Conservation (phyloP, 2,888 invertebrate species). For the Agrochola litura region DNA sequence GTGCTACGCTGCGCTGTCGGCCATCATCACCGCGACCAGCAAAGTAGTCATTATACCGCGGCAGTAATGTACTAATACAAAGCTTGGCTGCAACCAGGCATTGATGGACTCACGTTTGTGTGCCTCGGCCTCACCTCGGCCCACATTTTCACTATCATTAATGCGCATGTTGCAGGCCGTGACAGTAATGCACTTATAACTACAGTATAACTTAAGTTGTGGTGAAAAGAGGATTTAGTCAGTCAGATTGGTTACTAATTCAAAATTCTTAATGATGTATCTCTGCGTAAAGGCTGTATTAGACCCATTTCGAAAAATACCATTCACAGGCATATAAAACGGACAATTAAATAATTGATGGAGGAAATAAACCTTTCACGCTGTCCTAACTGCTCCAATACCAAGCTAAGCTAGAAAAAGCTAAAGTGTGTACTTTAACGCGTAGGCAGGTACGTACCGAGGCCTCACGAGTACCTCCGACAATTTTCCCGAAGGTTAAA, state of each 20-base stretch:
- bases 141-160: too few relatives aligned
- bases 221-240: neutral
- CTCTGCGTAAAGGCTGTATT: neutral
- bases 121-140: too few relatives aligned
- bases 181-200: too few relatives aligned
- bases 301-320: neutral
- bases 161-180: too few relatives aligned
- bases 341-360: neutral
- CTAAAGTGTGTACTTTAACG: conserved; percentile 35
- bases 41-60: too few relatives aligned
- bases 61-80: too few relatives aligned
- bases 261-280: neutral
- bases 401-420: conserved; percentile 8
- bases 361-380: neutral
- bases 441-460: conserved; percentile 46
- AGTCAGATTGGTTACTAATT: neutral
- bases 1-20: too few relatives aligned
- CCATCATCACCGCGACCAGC: too few relatives aligned
- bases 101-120: too few relatives aligned
- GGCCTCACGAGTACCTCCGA: conserved; percentile 66
- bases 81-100: too few relatives aligned
- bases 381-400: neutral
- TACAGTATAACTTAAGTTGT: too few relatives aligned
- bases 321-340: neutral
- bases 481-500: conserved; percentile 86